Conservation (phyloP, 2,113 vertebrate genomes). For the Chloebia gouldiae region DNA sequence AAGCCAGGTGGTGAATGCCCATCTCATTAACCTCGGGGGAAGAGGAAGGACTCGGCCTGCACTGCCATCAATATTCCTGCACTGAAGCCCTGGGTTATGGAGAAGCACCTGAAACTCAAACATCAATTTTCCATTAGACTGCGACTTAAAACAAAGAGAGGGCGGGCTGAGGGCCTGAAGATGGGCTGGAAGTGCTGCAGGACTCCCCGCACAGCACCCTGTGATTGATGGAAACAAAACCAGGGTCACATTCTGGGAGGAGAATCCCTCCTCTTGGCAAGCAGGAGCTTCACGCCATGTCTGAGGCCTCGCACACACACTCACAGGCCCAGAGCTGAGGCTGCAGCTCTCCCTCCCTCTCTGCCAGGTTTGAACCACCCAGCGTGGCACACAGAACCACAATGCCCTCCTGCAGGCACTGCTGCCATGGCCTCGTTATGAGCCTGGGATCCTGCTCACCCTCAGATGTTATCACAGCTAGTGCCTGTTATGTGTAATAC, state of each 20-base stretch:
- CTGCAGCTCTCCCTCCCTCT: background rate
- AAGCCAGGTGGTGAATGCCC: background rate
- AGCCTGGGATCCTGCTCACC: background rate
- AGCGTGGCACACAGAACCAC: rapidly evolving
- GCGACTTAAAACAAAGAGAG: background rate
- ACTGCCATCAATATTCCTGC: background rate
- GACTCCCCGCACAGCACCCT: background rate
- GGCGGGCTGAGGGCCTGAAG: background rate
- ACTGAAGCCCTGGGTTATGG: background rate
- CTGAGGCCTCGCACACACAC: background rate
- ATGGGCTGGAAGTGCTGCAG: background rate
- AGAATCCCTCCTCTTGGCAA: background rate
- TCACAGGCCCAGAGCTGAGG: background rate
- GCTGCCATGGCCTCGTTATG: background rate
- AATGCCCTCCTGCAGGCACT: background rate
- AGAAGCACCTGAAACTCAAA: background rate
- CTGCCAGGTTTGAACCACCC: background rate
- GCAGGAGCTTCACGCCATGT: background rate
- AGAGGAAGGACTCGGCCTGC: background rate
- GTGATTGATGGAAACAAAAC: background rate
- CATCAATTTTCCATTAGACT: background rate
- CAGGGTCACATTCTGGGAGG: background rate
- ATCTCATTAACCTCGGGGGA: background rate
- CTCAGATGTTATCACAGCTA: background rate
- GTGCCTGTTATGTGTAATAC: too few species aligned